phyloP scores from a whole-genome alignment of 1,140 invertebrate genomes.

The Heliconius congener region DNA sequence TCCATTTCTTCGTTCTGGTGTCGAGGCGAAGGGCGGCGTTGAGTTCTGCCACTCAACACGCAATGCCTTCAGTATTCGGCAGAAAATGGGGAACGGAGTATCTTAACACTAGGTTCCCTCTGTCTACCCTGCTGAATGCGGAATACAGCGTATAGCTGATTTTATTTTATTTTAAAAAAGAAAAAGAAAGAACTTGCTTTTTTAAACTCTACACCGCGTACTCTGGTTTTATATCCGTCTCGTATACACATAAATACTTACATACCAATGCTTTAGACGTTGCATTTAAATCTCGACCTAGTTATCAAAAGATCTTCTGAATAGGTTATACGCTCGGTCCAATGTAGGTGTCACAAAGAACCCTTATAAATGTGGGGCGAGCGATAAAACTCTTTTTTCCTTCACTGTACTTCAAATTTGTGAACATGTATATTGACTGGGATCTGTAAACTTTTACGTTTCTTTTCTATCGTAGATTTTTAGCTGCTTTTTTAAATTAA shows the following conservation, averaged over 20 bases:
- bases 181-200: too few relatives aligned
- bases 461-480: neutral
- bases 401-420: conserved; percentile 1
- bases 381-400: conserved; percentile 11
- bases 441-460: neutral
- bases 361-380: conserved; percentile 9
- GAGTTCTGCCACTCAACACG: too few relatives aligned
- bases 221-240: neutral
- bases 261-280: conserved; percentile 14
- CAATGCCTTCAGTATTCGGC: too few relatives aligned
- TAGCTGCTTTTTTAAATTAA: neutral
- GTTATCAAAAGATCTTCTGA: conserved; percentile 30
- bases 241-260: conserved; percentile 12
- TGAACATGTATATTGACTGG: neutral
- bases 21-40: too few relatives aligned
- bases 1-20: too few relatives aligned
- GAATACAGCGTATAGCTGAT: too few relatives aligned
- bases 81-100: too few relatives aligned
- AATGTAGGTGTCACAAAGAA: conserved; percentile 30
- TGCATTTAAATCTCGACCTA: conserved; percentile 27
- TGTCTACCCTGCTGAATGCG: too few relatives aligned
- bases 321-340: conserved; percentile 16
- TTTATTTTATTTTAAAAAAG: too few relatives aligned
- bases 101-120: neutral
- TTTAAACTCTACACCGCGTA: neutral